Base-by-base conservation (phyloP, 2,888 invertebrate species). In the Halictus quadricinctus region DNA sequence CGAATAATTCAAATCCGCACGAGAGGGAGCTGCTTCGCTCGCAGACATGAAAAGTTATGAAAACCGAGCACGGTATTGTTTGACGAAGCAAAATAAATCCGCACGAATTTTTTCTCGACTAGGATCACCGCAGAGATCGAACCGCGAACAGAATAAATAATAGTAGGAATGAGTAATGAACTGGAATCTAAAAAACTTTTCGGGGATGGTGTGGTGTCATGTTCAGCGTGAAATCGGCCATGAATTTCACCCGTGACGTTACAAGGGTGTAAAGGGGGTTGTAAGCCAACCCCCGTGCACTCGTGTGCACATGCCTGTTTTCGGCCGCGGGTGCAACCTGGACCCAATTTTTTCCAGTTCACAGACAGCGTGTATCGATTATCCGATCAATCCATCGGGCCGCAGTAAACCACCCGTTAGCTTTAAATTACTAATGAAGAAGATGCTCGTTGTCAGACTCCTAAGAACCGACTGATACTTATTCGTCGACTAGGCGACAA, bases 311-410 rank as follows among this genome's bases (percentile, higher is more conserved):
- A 7, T n/a, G 46, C 13, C 29, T 18, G 58, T 84, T 77, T 84
- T 84, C 58, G 78, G 58, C 15, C 75, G 29, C n/a, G 36, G 66
- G 58, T 85, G 72, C 75, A 76, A 18, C 60, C 50, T 25, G 73
- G 69, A 76, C 60, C 66, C 54, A 76, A 86, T 85, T 79, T 60
- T 76, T 85, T 86, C 85, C 85, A 48, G 58, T 86, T 85, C 85
- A 72, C 75, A 73, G 75, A 79, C 66, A 76, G 54, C 29, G 72
- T 58, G 76, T 85, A 86, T 86, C 86, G 86, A 86, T 86, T 85
- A 81, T 79, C 86, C 78, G 75, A 69, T 79, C 54, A 36, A 66
- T 58, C 18, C 70, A 50, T 74, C 79, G 41, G 66, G 73, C 73
- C 50, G 76, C 43, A 46, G 21, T 64, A 41, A 70, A 48, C 29